Base-by-base conservation (phyloP, 2,113 vertebrate species). In the Lipophrys pholis region DNA sequence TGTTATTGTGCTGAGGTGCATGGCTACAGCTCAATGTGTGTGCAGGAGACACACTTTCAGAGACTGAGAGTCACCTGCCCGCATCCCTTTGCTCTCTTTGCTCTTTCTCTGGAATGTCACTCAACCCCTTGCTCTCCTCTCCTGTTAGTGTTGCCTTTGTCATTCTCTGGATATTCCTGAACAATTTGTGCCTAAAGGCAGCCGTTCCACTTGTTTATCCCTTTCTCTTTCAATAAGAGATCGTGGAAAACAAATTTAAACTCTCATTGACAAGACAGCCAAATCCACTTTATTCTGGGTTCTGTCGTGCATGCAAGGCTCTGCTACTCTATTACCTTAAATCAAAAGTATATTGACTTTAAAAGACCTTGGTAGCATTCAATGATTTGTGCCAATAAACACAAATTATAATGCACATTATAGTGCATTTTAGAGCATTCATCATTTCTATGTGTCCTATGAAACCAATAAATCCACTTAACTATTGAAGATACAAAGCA, bases 181-280 rank as follows among this genome's bases (percentile, higher is more conserved):
- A 81, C 16, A 41, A 40, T 68, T 69, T 75, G 51, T 62, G 67
- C 76, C 76, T 60, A 63, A 54, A 83, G 79, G 81, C 72, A 71
- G 58, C 54, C 30, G 8, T 82, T 86, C 69, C 81, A 78, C 74
- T 83, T 83, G 80, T 88, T 86, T 88, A 87, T 81, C 54, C 74
- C 63, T 66, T 87, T 89, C 85, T 69, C 77, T 89, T 83, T 80
- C 72, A 81, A 84, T 84, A 72, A 81, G 59, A 68, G 11, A 66
- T 57, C 57, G 62, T 36, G 42, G 63, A 52, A 16, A 78, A 85
- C 39, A 76, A 68, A 83, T 76, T 87, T 58, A 85, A 86, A 82
- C 69, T 75, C 39, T 36, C 43, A 80, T 50, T 75, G 85, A 87
- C 87, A 86, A 66, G 75, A 46, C 45, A 84, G 63, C 76, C 79